A percentile compares a stretch with the other conserved stretches of the same genome.
phyloP scores from a whole-genome alignment of 2,113 vertebrate species.

The Protomyctophum bolini region DNA sequence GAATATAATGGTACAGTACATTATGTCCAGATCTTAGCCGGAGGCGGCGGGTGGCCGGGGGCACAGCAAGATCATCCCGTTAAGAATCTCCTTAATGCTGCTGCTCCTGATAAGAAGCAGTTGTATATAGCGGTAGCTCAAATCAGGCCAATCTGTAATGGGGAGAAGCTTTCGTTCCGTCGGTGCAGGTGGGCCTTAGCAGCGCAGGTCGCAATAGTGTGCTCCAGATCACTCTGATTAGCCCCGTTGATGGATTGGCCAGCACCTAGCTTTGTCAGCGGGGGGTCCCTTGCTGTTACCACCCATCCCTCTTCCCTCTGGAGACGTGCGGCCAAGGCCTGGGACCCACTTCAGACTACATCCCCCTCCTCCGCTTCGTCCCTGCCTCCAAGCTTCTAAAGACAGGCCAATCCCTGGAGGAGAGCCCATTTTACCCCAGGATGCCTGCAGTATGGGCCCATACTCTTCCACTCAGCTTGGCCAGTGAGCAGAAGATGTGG shows the following conservation, averaged over 20 bases:
- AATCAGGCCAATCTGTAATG: slow-evolving; percentile 65
- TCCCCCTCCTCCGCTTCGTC: slow-evolving; percentile 9
- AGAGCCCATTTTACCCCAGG: slow-evolving; percentile 34
- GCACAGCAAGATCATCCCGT: slow-evolving; percentile 59
- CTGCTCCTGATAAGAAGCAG: slow-evolving; percentile 58
- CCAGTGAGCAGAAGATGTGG: slow-evolving; percentile 1
- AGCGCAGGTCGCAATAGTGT: slow-evolving; percentile 20
- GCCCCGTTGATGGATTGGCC: slow-evolving; percentile 68
- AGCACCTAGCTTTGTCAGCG: slow-evolving; percentile 55
- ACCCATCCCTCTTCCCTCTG: slow-evolving; percentile 3
- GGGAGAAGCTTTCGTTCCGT: slow-evolving; percentile 51
- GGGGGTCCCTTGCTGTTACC: slow-evolving; percentile 32
- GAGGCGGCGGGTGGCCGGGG: neutral
- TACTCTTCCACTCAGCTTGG: slow-evolving; percentile 1
- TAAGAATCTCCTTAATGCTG: slow-evolving; percentile 64
- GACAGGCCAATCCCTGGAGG: slow-evolving; percentile 32
- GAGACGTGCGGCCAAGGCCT: slow-evolving; percentile 22
- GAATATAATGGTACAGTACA: slow-evolving; percentile 14
- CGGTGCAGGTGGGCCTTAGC: slow-evolving; percentile 35
- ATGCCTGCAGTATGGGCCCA: neutral
- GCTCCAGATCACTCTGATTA: slow-evolving; percentile 74
- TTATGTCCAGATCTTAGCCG: slow-evolving; percentile 47
- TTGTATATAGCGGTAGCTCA: slow-evolving; percentile 48
- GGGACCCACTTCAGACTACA: slow-evolving; percentile 48
- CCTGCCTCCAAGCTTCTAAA: slow-evolving; percentile 36